phyloP scores from a whole-genome alignment of 2,113 vertebrate species.

The Hyperopisus bebe region DNA sequence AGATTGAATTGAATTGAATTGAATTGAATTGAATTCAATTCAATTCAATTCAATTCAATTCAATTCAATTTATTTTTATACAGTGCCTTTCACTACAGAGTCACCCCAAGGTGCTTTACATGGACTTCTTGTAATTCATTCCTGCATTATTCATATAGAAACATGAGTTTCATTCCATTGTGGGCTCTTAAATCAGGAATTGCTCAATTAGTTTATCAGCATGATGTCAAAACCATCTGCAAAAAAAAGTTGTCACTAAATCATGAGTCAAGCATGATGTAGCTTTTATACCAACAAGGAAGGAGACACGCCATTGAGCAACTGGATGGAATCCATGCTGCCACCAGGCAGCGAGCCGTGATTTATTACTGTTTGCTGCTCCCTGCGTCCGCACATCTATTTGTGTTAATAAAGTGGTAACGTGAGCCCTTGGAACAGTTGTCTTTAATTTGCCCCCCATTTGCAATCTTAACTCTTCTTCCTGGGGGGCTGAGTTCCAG shows the following conservation, averaged over 20 bases:
- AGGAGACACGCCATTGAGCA: neutral
- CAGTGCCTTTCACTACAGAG: neutral
- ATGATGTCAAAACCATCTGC: neutral
- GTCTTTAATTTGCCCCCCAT: neutral
- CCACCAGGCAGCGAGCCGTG: neutral
- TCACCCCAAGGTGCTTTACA: neutral
- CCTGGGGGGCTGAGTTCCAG: neutral
- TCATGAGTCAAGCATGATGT: neutral
- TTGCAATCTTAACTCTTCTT: neutral
- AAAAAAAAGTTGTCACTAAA: neutral
- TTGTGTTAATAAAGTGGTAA: neutral
- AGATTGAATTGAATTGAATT: too few species aligned
- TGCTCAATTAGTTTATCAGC: neutral
- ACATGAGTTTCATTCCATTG: neutral
- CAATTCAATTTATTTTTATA: neutral
- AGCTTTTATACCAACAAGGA: neutral
- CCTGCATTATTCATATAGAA: neutral
- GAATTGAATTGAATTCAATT: too few species aligned
- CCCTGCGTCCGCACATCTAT: neutral
- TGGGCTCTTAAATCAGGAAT: neutral
- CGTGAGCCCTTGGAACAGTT: neutral
- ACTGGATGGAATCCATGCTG: neutral
- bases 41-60: too few species aligned
- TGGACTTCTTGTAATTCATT: neutral
- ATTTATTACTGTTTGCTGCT: neutral